Evolutionary conservation across 2,888 invertebrate species (phyloP), one percentile per base, ranked within the genome.

Genomic region (Nesidiocoris tenuis): DNA sequence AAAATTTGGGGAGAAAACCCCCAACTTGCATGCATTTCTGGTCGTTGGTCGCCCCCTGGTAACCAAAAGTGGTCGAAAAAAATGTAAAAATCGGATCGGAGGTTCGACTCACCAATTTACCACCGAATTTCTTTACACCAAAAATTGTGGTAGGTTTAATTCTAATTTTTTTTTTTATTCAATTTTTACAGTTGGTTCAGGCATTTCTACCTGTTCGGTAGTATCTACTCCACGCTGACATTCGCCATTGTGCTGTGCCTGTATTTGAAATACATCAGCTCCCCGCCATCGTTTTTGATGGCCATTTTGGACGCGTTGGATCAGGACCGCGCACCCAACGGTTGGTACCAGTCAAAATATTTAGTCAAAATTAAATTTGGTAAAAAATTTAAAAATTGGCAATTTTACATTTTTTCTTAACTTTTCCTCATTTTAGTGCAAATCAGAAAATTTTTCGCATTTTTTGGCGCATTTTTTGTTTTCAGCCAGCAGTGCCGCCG

Each of bases 121-220:
- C n/a, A n/a, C n/a, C n/a, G n/a, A n/a, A n/a, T n/a, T n/a, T n/a
- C n/a, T n/a, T n/a, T n/a, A n/a, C n/a, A n/a, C n/a, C n/a, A n/a
- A n/a, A n/a, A n/a, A n/a, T n/a, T n/a, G n/a, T n/a, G n/a, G n/a
- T n/a, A n/a, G n/a, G n/a, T n/a, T 17, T 54, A 55, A n/a, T 19
- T 67, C 54, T 23, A 1, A 25, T 74, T 70, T 59, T 25, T 19
- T 76, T 19, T 67, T 61, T 64, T 61, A 16, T 19, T 74, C 22
- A 39, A 39, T 17, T 2, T 72, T 82, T 82, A 39, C 80, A 86
- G 86, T 25, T 92, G 90, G 86, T 95, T 93, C 81, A 86, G 85
- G 80, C 94, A 95, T 84, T 94, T 94, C 82, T 95, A 95, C 82
- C 82, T 89, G 3, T 90, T 90, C 81, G 90, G 93, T 0, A 85